Conservation (phyloP, 2,113 vertebrate genomes). For the Xyliphius kryptos region DNA sequence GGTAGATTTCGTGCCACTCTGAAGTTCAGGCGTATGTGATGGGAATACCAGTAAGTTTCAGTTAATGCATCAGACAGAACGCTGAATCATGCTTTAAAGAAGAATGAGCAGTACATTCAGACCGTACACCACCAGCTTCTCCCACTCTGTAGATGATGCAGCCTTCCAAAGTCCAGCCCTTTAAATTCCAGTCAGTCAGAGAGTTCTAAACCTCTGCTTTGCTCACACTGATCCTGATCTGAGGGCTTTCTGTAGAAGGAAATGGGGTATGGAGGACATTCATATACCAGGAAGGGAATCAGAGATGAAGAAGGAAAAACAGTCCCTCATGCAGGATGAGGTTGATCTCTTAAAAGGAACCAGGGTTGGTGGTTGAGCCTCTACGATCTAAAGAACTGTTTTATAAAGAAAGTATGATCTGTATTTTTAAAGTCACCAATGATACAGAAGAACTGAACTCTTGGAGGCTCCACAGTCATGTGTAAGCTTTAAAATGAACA, state of each 20-base stretch:
- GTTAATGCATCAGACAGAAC: conserved; percentile 55
- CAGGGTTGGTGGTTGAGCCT: not conserved
- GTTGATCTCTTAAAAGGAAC: not conserved
- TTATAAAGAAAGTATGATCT: no score
- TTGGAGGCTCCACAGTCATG: no score
- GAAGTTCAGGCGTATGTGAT: conserved; percentile 46
- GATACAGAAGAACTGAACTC: no score
- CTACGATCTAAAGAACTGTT: no score
- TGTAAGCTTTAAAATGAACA: no score
- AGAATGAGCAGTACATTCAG: not conserved
- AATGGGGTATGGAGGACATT: no score
- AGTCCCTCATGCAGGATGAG: not conserved
- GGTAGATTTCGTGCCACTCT: conserved; percentile 45
- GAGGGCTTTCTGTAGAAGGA: no score
- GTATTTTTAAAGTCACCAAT: no score
- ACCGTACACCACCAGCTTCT: no score
- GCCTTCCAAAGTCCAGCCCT: not conserved
- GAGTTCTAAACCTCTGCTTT: no score
- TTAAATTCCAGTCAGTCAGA: no score
- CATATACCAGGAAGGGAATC: not conserved
- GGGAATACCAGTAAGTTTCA: conserved; percentile 57
- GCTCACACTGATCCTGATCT: no score
- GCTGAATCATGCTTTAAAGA: conserved; percentile 41
- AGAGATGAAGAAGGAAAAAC: not conserved
- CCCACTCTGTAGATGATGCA: conserved; percentile 4